These are phyloP conservation scores for Monoplex corrugatus DNA, from an alignment of 2,888 invertebrate genomes.

Conservation along the genomic window DNA sequence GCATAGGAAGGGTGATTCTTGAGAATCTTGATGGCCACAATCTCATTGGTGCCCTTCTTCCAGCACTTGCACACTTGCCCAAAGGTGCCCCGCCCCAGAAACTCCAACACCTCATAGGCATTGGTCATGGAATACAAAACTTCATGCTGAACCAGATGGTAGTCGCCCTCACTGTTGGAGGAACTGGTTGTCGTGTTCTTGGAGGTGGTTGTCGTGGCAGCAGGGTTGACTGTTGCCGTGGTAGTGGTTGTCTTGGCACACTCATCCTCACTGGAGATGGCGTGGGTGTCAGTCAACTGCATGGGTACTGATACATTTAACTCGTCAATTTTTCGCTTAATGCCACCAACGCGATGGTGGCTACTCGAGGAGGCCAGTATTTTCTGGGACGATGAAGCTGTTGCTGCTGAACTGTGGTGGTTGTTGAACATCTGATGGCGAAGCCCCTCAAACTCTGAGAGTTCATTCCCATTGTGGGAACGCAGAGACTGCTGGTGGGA, in stretches of 20 bases:
- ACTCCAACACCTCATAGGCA: conserved; percentile 98
- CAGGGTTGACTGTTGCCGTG: conserved; percentile 57
- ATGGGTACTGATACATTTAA: conserved; percentile 74
- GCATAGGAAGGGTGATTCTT: conserved; percentile 99
- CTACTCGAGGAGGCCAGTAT: conserved; percentile 51
- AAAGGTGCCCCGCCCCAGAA: conserved; percentile 99
- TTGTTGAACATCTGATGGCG: conserved; percentile 78
- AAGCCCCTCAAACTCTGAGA: conserved; percentile 57
- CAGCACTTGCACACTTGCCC: conserved; percentile 99
- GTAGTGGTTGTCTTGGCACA: conserved; percentile 67
- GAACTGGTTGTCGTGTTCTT: conserved; percentile 69
- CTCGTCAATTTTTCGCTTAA: conserved; percentile 80
- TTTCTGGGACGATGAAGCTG: conserved; percentile 50
- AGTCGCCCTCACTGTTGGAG: conserved; percentile 91
- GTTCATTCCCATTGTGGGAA: conserved; percentile 62
- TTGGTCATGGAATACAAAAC: conserved; percentile 95
- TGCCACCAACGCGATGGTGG: conserved; percentile 83
- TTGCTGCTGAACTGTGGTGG: conserved; percentile 45
- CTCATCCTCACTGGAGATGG: conserved; percentile 80
- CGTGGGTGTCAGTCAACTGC: conserved; percentile 77
- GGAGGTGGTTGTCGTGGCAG: conserved; percentile 70
- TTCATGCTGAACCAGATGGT: conserved; percentile 99
- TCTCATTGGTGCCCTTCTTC: conserved; percentile 99
- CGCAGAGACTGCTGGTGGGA: conserved; percentile 58
- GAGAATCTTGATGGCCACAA: conserved; percentile 99